Conservation (phyloP, 2,113 vertebrate genomes). For the Atractosteus spatula region DNA sequence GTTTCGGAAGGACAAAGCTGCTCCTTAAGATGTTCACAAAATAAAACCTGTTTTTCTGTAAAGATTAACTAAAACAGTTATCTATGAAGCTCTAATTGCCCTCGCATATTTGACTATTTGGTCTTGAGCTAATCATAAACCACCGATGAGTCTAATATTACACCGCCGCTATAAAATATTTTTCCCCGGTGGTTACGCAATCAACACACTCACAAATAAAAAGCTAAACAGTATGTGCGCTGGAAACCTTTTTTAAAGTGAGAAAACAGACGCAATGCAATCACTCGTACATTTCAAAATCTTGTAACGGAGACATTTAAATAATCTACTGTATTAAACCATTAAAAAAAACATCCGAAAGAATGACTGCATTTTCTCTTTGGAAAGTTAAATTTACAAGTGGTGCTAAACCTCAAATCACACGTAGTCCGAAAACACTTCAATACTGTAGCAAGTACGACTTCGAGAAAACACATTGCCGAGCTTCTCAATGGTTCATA, state of each 20-base stretch:
- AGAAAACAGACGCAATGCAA: too few relatives aligned
- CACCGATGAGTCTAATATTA: constrained; percentile 39
- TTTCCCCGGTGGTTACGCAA: constrained; percentile 33
- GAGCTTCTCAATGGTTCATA: too few relatives aligned
- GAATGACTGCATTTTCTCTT: too few relatives aligned
- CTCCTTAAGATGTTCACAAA: not conserved
- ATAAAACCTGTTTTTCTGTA: constrained; percentile 25
- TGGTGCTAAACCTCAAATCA: too few relatives aligned
- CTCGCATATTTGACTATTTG: constrained; percentile 37
- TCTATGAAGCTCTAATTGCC: constrained; percentile 35
- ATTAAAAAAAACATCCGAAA: too few relatives aligned
- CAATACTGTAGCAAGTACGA: too few relatives aligned
- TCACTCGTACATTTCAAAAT: too few relatives aligned
- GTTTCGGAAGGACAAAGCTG: constrained; percentile 7
- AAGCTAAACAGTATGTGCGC: not conserved
- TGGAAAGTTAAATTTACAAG: too few relatives aligned
- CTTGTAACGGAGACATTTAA: too few relatives aligned
- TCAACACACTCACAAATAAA: constrained; percentile 34
- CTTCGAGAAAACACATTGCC: too few relatives aligned
- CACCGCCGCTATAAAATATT: constrained; percentile 40
- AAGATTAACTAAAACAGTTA: constrained; percentile 43
- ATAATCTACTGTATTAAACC: too few relatives aligned
- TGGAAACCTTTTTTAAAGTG: not conserved
- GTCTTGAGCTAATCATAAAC: constrained; percentile 54
- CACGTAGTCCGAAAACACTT: too few relatives aligned